Percentiles rank a stretch among this genome's conserved stretches.
These are phyloP conservation scores for Azorinus chamasolen DNA, from an alignment of 2,888 invertebrate species.

Conservation along the genomic window DNA sequence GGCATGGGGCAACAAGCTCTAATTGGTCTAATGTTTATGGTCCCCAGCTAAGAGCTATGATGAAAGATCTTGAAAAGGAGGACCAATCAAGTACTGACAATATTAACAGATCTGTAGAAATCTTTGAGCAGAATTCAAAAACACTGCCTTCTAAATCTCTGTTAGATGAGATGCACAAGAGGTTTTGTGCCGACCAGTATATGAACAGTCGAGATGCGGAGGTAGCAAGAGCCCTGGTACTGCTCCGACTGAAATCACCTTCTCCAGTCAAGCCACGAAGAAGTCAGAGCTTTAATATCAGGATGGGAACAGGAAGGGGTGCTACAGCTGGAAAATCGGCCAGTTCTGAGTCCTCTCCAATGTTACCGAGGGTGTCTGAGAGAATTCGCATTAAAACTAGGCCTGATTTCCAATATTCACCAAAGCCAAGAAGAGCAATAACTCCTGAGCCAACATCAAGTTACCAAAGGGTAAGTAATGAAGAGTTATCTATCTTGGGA, in stretches of 20 bases:
- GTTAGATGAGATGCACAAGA: slow-evolving; percentile 81
- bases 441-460: slow-evolving; percentile 51
- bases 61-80: slow-evolving; percentile 47
- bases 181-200: slow-evolving; percentile 81
- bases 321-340: slow-evolving; percentile 33
- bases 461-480: slow-evolving; percentile 43
- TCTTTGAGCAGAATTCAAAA: slow-evolving; percentile 44
- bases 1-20: slow-evolving; percentile 74
- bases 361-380: slow-evolving; percentile 41
- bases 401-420: slow-evolving; percentile 50
- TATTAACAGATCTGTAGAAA: slow-evolving; percentile 6
- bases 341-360: slow-evolving; percentile 39
- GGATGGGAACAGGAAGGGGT: slow-evolving; percentile 43
- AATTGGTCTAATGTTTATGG: slow-evolving; percentile 70
- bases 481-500: slow-evolving; percentile 52
- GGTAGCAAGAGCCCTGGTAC: slow-evolving; percentile 48
- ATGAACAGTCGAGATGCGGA: slow-evolving; percentile 48
- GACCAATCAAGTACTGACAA: not conserved
- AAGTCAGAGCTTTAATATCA: slow-evolving; percentile 62
- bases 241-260: slow-evolving; percentile 53
- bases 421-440: slow-evolving; percentile 46
- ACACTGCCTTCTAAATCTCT: slow-evolving; percentile 72
- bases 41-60: slow-evolving; percentile 65
- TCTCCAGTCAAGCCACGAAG: slow-evolving; percentile 34
- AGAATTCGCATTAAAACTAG: slow-evolving; percentile 51